Evolutionary conservation across 2,797 vertebrate species (phyloP).

Genomic region (Lagodon rhomboides): DNA sequence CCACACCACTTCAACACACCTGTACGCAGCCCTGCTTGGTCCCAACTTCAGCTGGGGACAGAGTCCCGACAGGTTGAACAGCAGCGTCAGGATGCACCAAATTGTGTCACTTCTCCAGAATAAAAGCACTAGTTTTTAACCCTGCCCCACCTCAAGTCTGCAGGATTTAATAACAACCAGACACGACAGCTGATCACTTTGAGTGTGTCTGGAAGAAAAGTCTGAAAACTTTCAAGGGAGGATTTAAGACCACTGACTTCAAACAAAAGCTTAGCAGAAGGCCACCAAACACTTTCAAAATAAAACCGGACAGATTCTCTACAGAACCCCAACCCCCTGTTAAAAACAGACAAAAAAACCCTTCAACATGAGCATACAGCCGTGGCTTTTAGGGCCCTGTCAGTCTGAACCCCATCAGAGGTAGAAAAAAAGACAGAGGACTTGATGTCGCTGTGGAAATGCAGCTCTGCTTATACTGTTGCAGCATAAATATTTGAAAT

Average conservation of each 20-base stretch:
- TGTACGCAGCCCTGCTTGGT: conserved; percentile 10
- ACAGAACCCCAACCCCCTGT: not conserved
- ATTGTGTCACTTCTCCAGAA: not conserved
- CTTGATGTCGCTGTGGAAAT: conserved; percentile 8
- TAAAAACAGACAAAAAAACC: not conserved
- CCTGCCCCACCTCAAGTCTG: not conserved
- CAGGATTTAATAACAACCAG: not conserved
- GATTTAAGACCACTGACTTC: not conserved
- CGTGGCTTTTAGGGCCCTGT: not conserved
- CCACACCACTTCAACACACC: conserved; percentile 26
- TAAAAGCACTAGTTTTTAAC: conserved; percentile 3
- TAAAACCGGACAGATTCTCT: not conserved
- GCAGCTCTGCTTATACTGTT: not conserved
- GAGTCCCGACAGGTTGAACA: not conserved
- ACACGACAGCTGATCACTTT: not conserved
- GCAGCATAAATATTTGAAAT: conserved; percentile 14
- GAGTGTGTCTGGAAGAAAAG: not conserved
- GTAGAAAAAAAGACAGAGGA: not conserved
- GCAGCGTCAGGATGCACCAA: not conserved
- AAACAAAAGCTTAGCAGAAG: not conserved
- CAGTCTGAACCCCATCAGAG: not conserved
- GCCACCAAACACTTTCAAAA: conserved; percentile 7
- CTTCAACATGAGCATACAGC: conserved; percentile 1
- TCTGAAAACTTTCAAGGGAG: not conserved
- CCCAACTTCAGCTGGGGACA: not conserved